Evolutionary conservation across 2,797 vertebrate species (phyloP), one percentile per base, ranked within the genome.

Genomic region (Pseudochirops cupreus): DNA sequence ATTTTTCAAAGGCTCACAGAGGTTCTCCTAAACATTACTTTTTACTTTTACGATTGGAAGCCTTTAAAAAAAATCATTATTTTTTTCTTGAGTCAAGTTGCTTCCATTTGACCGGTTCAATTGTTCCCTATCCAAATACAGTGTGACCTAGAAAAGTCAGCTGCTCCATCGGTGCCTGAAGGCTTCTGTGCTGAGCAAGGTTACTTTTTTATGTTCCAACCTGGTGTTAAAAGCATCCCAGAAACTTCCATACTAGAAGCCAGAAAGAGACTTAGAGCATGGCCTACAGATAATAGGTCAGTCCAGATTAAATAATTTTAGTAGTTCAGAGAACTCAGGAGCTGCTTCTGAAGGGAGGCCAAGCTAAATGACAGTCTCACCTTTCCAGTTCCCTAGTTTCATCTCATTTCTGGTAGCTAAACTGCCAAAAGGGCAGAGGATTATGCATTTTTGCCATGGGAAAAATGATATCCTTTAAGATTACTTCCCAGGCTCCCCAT

Each of bases 1-100:
- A 93, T 89, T 94, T 95, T 91, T n/a, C 91, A 92, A 94, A 93
- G 94, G 94, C 93, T 91, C 39, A 74, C 5, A 92, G 91, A 93
- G 26, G 9, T 10, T 57, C 57, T 52, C 0, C 0, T 52, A 91
- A 57, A 57, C 57, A 92, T 93, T 95, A 87, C 10, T 91, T 93
- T 94, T 94, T 95, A 94, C 52, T 92, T 24, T 92, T 92, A 58
- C 93, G 91, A 24, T 87, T 24, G 28, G 91, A 57, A 58, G 87
- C 92, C 56, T 93, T 92, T 56, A 62, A 33, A 18, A 21, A 94
- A 91, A 59, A 95, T 95, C 94, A 52, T 52, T 90, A 95, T 96
- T 93, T 46, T 52, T 92, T 89, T 29, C 39, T 94, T 55, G 2
- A 26, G 96, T 26, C 90, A 91, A 94, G 91, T 62, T 92, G 54